Base-by-base conservation (phyloP, 1,140 invertebrate species). In the Lasaia peninsularis region DNA sequence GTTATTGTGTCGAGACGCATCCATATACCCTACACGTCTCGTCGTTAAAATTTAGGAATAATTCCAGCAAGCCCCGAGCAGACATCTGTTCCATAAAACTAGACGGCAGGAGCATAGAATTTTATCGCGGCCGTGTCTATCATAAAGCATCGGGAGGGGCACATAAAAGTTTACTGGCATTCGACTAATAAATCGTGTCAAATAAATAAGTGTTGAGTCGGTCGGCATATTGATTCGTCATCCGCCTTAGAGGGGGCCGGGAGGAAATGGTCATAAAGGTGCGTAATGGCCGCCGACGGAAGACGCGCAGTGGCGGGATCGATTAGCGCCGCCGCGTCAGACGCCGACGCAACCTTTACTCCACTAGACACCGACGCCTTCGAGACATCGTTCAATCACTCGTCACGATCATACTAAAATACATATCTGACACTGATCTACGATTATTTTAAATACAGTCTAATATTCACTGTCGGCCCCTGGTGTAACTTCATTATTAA, bases 191-290 rank as follows among this genome's bases (percentile, higher is more conserved):
- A 88, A 88, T 88, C 81, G 83, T 73, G 77, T 83, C 78, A 83
- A 86, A 88, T 88, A 88, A 88, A 88, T 86, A 88, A 88, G 85
- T 88, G 85, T 88, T 79, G 83, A 88, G 82, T 86, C 78, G 78
- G 82, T 86, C 75, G 80, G 85, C 85, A 88, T 88, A 88, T 88
- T 88, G 85, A 88, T 88, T 88, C 85, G 85, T 88, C 85, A 88
- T 85, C 78, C 80, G 80, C 84, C 82, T 87, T 86, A 67, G 75
- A 75, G 74, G 56, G 71, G 70, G 66, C 60, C 71, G 68, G 69
- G 64, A 64, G 56, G 61, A 75, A 64, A 66, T 73, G 81, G 74
- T 80, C 78, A 88, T 86, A 88, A 88, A 86, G 84, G 84, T 86
- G 84, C 84, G 85, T 87, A 88, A 86, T 86, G 77, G 85, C 82